These are phyloP conservation scores for Bimastos eiseni DNA, from an alignment of 2,888 invertebrate genomes.

Conservation along the genomic window DNA sequence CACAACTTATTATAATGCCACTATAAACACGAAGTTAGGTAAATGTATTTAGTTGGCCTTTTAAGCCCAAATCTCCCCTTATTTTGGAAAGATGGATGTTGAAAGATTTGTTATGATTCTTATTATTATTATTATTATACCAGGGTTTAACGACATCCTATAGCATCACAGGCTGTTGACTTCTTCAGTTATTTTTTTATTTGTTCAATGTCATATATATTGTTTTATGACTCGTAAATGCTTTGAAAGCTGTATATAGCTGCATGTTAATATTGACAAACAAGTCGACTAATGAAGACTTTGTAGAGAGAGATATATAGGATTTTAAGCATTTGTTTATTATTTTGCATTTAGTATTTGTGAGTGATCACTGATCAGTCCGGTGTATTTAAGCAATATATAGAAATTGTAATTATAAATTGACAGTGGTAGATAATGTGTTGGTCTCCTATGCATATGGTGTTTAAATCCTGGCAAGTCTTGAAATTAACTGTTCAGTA, in stretches of 20 bases:
- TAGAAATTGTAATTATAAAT: background rate
- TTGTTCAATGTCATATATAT: too few species aligned
- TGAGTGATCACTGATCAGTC: background rate
- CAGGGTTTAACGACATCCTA: too few species aligned
- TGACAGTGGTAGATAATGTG: background rate
- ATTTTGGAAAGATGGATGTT: background rate
- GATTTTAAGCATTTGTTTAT: background rate
- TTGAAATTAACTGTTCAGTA: too few species aligned
- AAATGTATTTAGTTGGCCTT: background rate
- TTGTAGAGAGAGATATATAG: background rate
- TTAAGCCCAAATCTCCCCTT: background rate
- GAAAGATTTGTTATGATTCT: background rate
- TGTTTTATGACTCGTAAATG: too few species aligned
- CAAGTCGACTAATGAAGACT: background rate
- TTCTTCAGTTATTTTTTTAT: too few species aligned
- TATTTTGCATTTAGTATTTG: background rate
- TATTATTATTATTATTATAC: too few species aligned
- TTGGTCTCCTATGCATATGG: background rate
- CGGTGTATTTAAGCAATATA: too few species aligned
- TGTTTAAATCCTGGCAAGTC: too few species aligned
- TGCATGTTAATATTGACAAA: background rate
- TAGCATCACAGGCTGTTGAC: too few species aligned
- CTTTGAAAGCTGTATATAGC: background rate
- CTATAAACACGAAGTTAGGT: background rate
- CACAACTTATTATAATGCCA: background rate